These are phyloP conservation scores for Mandrillus leucophaeus DNA, from an alignment of 2,113 vertebrate genomes.

Conservation along the genomic window DNA sequence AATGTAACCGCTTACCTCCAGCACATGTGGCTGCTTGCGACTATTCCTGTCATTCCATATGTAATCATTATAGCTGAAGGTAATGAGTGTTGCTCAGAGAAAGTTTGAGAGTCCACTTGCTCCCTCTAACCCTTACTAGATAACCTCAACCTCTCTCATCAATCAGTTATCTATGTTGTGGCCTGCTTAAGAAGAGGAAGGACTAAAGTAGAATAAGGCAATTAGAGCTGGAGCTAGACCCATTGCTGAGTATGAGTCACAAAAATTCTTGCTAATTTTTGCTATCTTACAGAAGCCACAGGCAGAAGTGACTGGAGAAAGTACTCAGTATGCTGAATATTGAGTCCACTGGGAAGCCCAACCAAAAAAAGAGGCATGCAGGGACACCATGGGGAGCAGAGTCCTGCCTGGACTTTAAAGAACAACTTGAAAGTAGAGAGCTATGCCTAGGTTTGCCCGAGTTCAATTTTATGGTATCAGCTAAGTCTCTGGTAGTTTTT, in stretches of 20 bases:
- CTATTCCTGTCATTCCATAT: rapidly evolving
- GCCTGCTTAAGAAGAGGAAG: background rate
- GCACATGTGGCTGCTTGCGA: background rate
- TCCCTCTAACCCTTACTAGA: background rate
- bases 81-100: background rate
- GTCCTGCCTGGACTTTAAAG: background rate
- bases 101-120: background rate
- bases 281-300: background rate
- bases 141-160: background rate
- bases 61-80: rapidly evolving
- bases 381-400: background rate
- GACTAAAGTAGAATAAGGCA: background rate
- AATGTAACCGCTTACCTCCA: rapidly evolving
- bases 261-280: background rate
- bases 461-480: background rate
- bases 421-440: background rate
- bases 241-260: background rate
- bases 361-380: background rate
- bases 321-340: background rate
- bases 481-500: background rate
- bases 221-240: background rate
- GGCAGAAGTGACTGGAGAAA: background rate
- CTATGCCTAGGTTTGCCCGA: background rate
- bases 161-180: background rate
- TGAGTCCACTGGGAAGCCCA: background rate